Conservation (phyloP, 2,888 invertebrate species). For the Dromius quadrimaculatus region DNA sequence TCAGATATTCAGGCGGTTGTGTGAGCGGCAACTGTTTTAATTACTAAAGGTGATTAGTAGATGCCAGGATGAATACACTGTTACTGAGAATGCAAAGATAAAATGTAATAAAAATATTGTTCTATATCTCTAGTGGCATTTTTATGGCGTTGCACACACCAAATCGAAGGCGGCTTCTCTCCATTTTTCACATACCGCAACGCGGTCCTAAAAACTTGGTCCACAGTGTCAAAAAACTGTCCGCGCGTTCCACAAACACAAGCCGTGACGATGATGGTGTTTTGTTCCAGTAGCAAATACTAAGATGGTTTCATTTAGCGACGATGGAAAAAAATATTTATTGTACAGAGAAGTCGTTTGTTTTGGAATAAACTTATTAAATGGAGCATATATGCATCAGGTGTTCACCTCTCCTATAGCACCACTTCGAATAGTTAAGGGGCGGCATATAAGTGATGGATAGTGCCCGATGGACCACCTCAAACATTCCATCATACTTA, state of each 20-base stretch:
- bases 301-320: conserved; percentile 27
- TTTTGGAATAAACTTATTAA: background rate
- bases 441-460: conserved; percentile 27
- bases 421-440: background rate
- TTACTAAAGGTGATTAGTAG: conserved; percentile 55
- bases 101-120: conserved; percentile 2
- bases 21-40: conserved; percentile 59
- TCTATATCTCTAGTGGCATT: conserved; percentile 61
- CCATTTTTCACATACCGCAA: conserved; percentile 60
- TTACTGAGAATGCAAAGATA: background rate
- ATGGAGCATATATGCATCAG: background rate
- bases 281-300: background rate
- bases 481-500: conserved; percentile 31
- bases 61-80: conserved; percentile 21
- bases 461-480: conserved; percentile 2
- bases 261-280: background rate
- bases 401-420: background rate
- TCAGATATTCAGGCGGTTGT: background rate
- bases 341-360: background rate
- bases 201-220: conserved; percentile 17
- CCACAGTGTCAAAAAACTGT: conserved; percentile 22
- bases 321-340: background rate
- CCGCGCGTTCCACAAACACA: background rate
- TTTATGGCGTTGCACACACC: conserved; percentile 65
- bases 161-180: conserved; percentile 63